Evolutionary conservation across 2,113 vertebrate species (phyloP).

Genomic region (Cyanocitta stelleri): DNA sequence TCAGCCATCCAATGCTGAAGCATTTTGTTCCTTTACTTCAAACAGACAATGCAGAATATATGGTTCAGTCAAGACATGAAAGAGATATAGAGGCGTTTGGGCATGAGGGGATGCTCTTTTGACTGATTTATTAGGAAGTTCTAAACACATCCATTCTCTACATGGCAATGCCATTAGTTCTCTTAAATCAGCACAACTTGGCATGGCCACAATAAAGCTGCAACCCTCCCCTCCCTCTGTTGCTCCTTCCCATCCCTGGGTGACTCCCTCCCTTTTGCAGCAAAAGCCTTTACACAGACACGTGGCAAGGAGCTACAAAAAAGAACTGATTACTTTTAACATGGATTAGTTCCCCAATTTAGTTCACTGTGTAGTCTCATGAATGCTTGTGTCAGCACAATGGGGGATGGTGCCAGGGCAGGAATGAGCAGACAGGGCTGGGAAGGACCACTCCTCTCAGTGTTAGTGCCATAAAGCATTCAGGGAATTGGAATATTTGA

Average conservation of each 20-base stretch:
- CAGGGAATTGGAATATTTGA: neutral
- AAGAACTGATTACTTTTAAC: conserved; percentile 7
- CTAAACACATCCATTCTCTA: neutral
- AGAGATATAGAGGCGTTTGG: neutral
- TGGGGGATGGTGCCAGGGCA: neutral
- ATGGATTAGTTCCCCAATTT: conserved; percentile 24
- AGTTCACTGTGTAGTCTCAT: neutral
- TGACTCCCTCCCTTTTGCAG: neutral
- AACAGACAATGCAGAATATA: neutral
- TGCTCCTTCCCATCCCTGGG: neutral
- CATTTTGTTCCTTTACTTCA: neutral
- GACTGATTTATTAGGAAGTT: neutral
- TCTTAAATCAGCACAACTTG: neutral
- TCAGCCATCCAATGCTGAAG: neutral
- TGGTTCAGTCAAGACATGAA: neutral
- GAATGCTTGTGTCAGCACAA: conserved; percentile 19
- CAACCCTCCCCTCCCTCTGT: neutral
- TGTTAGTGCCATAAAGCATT: neutral
- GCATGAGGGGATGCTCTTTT: neutral
- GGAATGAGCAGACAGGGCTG: neutral
- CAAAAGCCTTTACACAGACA: conserved; percentile 1
- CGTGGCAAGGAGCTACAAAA: conserved; percentile 9
- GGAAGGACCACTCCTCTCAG: neutral
- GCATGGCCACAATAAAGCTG: neutral
- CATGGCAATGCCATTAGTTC: neutral